phyloP scores from a whole-genome alignment of 1,140 invertebrate genomes.

The Ladona fulva region DNA sequence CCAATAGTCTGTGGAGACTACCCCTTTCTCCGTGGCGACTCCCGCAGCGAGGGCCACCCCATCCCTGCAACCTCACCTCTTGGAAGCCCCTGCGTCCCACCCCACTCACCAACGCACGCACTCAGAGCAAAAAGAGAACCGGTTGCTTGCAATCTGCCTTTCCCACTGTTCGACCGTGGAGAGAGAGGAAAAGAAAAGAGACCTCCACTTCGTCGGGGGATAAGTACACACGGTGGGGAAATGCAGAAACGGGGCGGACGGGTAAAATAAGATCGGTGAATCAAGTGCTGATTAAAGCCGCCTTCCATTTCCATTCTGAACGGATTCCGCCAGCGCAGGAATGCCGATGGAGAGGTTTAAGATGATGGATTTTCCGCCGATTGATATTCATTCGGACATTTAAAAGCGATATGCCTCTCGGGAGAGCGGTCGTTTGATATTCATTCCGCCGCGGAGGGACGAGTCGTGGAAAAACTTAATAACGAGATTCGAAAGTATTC shows the following conservation, averaged over 20 bases:
- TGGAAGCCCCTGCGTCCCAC: not conserved
- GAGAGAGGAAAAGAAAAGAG: not conserved
- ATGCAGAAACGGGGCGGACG: not conserved
- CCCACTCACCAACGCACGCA: not conserved
- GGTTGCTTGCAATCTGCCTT: conserved; percentile 3
- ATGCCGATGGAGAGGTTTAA: not conserved
- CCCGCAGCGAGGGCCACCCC: too few relatives aligned
- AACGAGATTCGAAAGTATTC: not conserved
- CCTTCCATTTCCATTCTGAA: not conserved
- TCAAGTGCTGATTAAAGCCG: not conserved
- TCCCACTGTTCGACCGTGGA: not conserved
- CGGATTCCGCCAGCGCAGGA: not conserved
- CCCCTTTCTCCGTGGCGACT: not conserved
- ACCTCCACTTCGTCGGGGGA: not conserved
- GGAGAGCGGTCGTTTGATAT: not conserved
- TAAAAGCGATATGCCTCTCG: not conserved
- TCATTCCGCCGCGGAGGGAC: not conserved
- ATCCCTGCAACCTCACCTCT: not conserved
- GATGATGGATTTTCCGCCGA: not conserved
- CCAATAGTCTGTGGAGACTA: not conserved
- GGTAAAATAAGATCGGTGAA: not conserved
- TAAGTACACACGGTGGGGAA: not conserved
- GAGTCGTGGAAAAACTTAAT: not conserved
- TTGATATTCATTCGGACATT: not conserved
- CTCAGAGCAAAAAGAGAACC: not conserved